Percentiles rank a stretch among this genome's conserved stretches.
These are phyloP conservation scores for Lipotes vexillifer DNA, from an alignment of 2,113 vertebrate species.

Conservation along the genomic window DNA sequence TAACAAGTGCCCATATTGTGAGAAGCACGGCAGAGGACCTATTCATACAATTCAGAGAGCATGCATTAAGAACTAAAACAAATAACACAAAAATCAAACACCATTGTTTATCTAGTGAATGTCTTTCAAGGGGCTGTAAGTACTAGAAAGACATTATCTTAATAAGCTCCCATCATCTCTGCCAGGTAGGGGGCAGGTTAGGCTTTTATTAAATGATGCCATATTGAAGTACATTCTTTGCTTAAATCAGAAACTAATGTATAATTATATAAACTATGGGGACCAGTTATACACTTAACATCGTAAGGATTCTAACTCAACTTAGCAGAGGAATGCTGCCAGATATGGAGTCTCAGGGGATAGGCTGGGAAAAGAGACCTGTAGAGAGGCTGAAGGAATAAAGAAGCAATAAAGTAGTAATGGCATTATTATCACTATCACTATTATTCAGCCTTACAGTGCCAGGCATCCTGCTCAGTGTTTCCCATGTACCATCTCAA, in stretches of 20 bases:
- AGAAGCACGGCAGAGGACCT: background rate
- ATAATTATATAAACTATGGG: background rate
- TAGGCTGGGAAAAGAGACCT: background rate
- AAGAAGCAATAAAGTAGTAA: background rate
- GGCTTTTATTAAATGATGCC: conserved; percentile 49
- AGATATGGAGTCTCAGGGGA: background rate
- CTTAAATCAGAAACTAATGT: conserved; percentile 1
- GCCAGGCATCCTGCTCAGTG: background rate
- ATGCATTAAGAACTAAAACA: conserved; percentile 11
- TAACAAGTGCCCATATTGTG: background rate
- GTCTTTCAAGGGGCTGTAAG: conserved; percentile 55
- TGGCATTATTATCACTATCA: background rate
- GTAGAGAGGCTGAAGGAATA: background rate
- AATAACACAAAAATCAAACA: conserved; percentile 48
- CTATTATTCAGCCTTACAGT: background rate
- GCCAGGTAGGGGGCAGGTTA: conserved; percentile 55
- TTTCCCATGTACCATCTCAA: background rate
- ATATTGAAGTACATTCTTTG: conserved; percentile 13
- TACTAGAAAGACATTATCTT: conserved; percentile 56
- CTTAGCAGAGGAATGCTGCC: background rate
- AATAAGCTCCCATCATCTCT: conserved; percentile 52
- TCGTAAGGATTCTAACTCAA: background rate
- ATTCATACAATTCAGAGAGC: conserved; percentile 17
- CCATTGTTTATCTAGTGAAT: conserved; percentile 40
- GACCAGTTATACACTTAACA: background rate